These are phyloP conservation scores for Rosalia funebris DNA, from an alignment of 2,888 invertebrate species.

Conservation along the genomic window DNA sequence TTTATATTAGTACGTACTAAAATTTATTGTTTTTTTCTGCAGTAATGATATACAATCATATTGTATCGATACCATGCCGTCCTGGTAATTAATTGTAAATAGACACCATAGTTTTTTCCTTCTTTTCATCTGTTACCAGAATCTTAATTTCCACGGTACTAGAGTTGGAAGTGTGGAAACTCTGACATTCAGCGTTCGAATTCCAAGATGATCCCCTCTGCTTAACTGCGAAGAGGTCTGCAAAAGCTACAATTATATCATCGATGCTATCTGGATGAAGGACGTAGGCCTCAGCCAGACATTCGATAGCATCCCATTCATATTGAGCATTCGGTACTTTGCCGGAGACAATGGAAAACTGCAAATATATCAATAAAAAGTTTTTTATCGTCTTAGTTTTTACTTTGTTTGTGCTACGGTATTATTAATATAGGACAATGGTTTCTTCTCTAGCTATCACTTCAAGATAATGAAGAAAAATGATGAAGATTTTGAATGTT, in stretches of 20 bases:
- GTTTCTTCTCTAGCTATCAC: too few relatives aligned
- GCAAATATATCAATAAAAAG: neutral
- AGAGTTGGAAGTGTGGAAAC: too few relatives aligned
- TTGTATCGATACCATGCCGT: too few relatives aligned
- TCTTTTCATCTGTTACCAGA: neutral
- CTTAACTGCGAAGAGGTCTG: neutral
- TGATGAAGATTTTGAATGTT: too few relatives aligned
- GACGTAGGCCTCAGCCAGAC: slow-evolving; percentile 13
- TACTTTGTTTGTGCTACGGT: too few relatives aligned
- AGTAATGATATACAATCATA: too few relatives aligned
- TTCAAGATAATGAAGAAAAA: too few relatives aligned
- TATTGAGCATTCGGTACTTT: slow-evolving; percentile 9
- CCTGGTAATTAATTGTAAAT: too few relatives aligned
- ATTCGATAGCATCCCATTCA: slow-evolving; percentile 14
- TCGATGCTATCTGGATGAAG: neutral
- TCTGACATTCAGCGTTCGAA: slow-evolving; percentile 1
- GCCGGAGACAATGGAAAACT: slow-evolving; percentile 5
- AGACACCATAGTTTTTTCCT: too few relatives aligned
- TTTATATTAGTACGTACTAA: too few relatives aligned
- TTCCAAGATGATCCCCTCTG: slow-evolving; percentile 3
- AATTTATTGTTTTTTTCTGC: too few relatives aligned
- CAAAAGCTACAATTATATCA: neutral
- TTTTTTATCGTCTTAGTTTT: neutral
- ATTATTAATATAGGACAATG: too few relatives aligned
- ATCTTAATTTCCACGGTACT: neutral